A percentile compares a stretch with the other conserved stretches of the same genome.
phyloP scores from a whole-genome alignment of 2,113 vertebrate genomes.

The Menidia beryllina region DNA sequence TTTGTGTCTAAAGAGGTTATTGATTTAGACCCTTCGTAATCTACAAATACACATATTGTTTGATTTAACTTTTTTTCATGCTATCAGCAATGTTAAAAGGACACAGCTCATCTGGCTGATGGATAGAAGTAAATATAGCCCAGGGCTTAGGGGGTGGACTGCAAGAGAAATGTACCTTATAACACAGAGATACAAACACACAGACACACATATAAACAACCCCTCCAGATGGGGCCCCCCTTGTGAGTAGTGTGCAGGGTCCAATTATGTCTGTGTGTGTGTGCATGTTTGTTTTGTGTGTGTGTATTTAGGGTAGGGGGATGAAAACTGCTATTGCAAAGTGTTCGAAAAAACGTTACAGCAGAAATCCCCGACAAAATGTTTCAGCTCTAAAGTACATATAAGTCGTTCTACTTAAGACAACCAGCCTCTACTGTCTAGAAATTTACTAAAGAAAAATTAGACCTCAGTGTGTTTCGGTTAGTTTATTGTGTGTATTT shows the following conservation, averaged over 20 bases:
- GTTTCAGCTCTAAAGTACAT: conserved; percentile 15
- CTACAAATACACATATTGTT: conserved; percentile 83
- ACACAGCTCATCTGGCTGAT: conserved; percentile 77
- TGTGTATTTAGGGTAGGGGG: conserved; percentile 3
- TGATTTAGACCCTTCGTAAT: conserved; percentile 77
- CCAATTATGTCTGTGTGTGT: conserved; percentile 58
- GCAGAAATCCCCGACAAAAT: conserved; percentile 14
- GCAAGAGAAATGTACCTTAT: conserved; percentile 73
- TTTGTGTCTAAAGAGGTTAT: conserved; percentile 74
- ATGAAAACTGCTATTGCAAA: conserved; percentile 10
- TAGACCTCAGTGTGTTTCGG: background rate
- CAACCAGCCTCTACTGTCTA: background rate
- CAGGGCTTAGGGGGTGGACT: conserved; percentile 70
- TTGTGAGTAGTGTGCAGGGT: conserved; percentile 65
- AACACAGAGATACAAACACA: conserved; percentile 58
- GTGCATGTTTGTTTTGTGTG: conserved; percentile 13
- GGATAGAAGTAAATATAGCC: conserved; percentile 75
- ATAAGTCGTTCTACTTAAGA: conserved; percentile 3
- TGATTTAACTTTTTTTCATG: conserved; percentile 41
- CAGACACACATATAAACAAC: conserved; percentile 67
- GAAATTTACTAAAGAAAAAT: background rate
- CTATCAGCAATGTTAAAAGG: conserved; percentile 82
- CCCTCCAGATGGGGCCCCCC: conserved; percentile 75
- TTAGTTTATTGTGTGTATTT: background rate
- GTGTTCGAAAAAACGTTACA: conserved; percentile 26